These are phyloP conservation scores for Pecten maximus DNA, from an alignment of 2,888 invertebrate genomes.

Conservation along the genomic window DNA sequence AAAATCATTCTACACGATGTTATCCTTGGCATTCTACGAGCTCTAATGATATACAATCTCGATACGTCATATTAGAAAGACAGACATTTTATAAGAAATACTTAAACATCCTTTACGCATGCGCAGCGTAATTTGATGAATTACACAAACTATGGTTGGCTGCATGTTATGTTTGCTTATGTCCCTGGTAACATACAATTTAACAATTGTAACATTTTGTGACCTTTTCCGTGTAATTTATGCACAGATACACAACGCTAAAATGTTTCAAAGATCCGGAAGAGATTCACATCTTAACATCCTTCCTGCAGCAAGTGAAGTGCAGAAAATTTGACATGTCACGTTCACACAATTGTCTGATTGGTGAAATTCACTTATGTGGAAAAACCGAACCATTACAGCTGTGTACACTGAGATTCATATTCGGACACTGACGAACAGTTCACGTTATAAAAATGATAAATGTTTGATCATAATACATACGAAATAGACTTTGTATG, in stretches of 20 bases:
- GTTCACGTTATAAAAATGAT: neutral
- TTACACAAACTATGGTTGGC: neutral
- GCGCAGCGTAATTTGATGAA: neutral
- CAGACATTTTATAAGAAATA: neutral
- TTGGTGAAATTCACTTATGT: neutral
- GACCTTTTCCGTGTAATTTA: neutral
- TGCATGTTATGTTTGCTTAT: neutral
- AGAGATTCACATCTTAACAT: neutral
- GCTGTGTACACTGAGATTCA: neutral
- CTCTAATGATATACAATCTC: neutral
- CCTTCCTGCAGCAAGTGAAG: neutral
- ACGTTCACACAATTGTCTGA: neutral
- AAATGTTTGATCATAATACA: too few relatives aligned
- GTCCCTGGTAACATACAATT: neutral
- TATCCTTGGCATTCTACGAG: neutral
- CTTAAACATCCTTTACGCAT: neutral
- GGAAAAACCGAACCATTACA: neutral
- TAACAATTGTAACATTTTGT: neutral
- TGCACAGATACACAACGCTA: neutral
- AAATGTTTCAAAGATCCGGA: neutral
- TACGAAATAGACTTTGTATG: too few relatives aligned
- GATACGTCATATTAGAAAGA: neutral
- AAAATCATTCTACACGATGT: neutral
- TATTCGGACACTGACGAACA: neutral
- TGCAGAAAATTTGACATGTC: neutral